Conservation (phyloP, 2,797 vertebrate species). For the Acrossocheilus wenchowensis region DNA sequence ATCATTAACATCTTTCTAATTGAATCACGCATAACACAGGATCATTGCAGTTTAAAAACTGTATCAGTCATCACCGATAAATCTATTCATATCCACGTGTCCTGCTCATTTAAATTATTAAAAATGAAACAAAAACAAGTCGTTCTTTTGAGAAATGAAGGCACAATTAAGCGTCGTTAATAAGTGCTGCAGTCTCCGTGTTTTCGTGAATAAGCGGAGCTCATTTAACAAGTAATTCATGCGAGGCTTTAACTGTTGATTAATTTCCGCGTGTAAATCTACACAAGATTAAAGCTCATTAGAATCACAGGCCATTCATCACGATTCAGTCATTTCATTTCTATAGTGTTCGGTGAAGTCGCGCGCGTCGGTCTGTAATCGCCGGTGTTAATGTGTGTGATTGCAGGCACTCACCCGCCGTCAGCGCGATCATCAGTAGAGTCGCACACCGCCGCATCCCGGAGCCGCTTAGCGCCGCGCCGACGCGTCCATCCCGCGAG, state of each 20-base stretch:
- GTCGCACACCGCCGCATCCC: slow-evolving; percentile 64
- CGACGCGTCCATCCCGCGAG: background rate
- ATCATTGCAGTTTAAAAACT: background rate
- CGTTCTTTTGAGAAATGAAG: background rate
- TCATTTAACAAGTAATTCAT: background rate
- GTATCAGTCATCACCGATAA: background rate
- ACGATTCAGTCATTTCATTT: background rate
- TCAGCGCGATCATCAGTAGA: slow-evolving; percentile 23
- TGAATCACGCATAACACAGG: background rate
- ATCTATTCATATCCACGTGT: background rate
- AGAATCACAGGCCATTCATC: background rate
- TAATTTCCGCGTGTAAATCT: background rate
- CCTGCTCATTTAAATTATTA: background rate
- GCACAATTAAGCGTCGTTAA: background rate
- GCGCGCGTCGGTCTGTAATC: background rate
- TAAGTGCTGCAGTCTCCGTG: background rate
- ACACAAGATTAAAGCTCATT: background rate
- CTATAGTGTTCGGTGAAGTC: background rate
- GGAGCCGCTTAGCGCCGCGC: slow-evolving; percentile 18
- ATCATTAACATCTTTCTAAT: background rate
- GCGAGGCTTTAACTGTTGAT: background rate
- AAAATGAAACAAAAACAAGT: background rate
- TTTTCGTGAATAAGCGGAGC: background rate
- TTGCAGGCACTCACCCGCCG: slow-evolving; percentile 35
- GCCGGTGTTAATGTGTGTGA: background rate